A percentile compares a stretch with the other conserved stretches of the same genome.
These are phyloP conservation scores for Sebastes trivittatus DNA, from an alignment of 2,797 vertebrate genomes.

Conservation along the genomic window DNA sequence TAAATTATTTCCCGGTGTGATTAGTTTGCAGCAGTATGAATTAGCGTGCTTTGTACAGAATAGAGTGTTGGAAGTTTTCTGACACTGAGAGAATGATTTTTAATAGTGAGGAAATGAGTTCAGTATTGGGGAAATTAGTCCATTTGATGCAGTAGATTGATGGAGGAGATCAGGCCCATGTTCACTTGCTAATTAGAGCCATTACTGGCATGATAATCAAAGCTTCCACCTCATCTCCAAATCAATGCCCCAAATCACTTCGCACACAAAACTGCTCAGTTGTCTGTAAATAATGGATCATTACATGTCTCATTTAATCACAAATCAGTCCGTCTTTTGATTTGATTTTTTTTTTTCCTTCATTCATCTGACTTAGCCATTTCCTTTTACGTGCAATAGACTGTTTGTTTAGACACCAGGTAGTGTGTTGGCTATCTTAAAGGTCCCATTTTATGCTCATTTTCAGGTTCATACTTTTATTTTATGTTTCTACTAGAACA, in stretches of 20 bases:
- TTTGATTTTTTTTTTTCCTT: neutral
- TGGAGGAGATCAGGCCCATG: conserved; percentile 6
- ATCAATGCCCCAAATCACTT: neutral
- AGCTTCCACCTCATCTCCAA: conserved; percentile 7
- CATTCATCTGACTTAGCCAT: neutral
- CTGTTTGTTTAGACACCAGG: neutral
- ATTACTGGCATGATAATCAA: conserved; percentile 31
- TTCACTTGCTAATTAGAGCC: conserved; percentile 28
- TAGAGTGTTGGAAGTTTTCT: conserved; percentile 5
- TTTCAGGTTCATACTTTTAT: too few relatives aligned
- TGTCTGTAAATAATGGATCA: conserved; percentile 12
- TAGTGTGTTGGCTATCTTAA: too few relatives aligned
- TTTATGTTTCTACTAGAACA: too few relatives aligned
- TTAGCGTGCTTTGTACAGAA: neutral
- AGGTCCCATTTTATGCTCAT: too few relatives aligned
- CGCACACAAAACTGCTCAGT: neutral
- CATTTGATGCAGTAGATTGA: conserved; percentile 10
- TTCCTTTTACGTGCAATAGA: neutral
- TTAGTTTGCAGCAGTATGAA: neutral
- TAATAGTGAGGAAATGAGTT: conserved; percentile 39
- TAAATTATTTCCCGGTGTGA: conserved; percentile 24
- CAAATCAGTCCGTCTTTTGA: conserved; percentile 4
- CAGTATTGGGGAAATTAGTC: conserved; percentile 27
- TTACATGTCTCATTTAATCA: conserved; percentile 28
- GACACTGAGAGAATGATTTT: neutral